Base-by-base conservation (phyloP, 2,797 vertebrate species). In the Ptychadena robeensis region DNA sequence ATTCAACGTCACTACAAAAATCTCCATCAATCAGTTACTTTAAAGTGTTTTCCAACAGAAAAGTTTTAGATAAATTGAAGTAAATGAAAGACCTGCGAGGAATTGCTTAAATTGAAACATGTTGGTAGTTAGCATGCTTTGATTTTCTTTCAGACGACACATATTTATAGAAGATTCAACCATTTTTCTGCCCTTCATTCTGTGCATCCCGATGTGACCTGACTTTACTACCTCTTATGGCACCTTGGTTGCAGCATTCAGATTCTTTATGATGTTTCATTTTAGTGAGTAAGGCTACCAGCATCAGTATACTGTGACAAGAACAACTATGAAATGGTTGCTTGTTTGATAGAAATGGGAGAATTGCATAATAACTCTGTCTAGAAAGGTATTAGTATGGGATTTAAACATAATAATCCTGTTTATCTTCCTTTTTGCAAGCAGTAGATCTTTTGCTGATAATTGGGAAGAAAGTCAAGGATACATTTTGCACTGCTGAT, bases 391-490 rank as follows among this genome's bases (percentile, higher is more conserved):
- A 77, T 77, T 69, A 68, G 63, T 61, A 32, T 80, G 59, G 63
- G 70, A 82, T 82, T 82, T 71, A 82, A 75, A 37, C 48, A 73
- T 74, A 74, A 84, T 84, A 79, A 79, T 80, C 76, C 44, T 68
- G 70, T 83, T 79, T 74, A 74, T 84, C 64, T 73, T 84, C 70
- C 32, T 79, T 84, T 66, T 80, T 67, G 32, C 66, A 40, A 40
- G 25, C 64, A 59, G 27, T 61, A 80, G 70, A 84, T 84, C 70
- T 73, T 72, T 64, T 32, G 64, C 76, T 79, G 76, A 68, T 84
- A 83, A 83, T 83, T 79, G 68, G 82, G 68, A 79, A 73, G 69
- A 84, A 64, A 69, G 70, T 61, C 67, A 61, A 74, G 53, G 25
- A 73, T 74, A 68, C 44, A 68, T 73, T 73, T 74, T 74, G 11